phyloP scores from a whole-genome alignment of 1,140 invertebrate genomes.

The Vanessa atalanta region DNA sequence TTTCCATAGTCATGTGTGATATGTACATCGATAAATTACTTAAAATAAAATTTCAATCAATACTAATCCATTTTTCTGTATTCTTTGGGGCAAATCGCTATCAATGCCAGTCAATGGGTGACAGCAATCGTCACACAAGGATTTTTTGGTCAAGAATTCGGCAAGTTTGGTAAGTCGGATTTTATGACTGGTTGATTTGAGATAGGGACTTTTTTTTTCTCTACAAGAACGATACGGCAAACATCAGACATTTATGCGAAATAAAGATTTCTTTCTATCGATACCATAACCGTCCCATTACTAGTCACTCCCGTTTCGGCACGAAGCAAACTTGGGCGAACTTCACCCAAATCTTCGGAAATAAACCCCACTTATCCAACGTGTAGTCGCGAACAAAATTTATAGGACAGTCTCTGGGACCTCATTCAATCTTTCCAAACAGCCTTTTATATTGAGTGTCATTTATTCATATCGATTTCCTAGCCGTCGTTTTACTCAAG shows the following conservation, averaged over 20 bases:
- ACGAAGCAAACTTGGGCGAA: conserved; percentile 49
- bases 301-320: conserved; percentile 36
- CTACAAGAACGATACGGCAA: too few relatives aligned
- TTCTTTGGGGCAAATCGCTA: too few relatives aligned
- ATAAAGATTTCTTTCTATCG: conserved; percentile 14
- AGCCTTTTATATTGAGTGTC: conserved; percentile 56
- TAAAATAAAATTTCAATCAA: not conserved
- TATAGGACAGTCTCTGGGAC: conserved; percentile 63
- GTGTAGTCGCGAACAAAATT: conserved; percentile 68
- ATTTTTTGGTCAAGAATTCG: too few relatives aligned
- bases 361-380: conserved; percentile 71
- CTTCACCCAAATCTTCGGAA: conserved; percentile 65
- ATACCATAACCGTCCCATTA: conserved; percentile 17
- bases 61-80: too few relatives aligned
- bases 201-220: too few relatives aligned
- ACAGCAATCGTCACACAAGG: too few relatives aligned
- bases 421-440: conserved; percentile 61
- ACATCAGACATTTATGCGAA: too few relatives aligned
- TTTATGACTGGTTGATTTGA: too few relatives aligned
- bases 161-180: too few relatives aligned
- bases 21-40: conserved; percentile 26
- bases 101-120: too few relatives aligned
- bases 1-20: conserved; percentile 40
- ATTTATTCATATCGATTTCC: conserved; percentile 62
- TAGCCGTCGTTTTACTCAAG: conserved; percentile 20